Percentiles rank a stretch among this genome's conserved stretches.
Conservation (phyloP, 2,888 invertebrate species). For the Amphiduros pacificus region DNA sequence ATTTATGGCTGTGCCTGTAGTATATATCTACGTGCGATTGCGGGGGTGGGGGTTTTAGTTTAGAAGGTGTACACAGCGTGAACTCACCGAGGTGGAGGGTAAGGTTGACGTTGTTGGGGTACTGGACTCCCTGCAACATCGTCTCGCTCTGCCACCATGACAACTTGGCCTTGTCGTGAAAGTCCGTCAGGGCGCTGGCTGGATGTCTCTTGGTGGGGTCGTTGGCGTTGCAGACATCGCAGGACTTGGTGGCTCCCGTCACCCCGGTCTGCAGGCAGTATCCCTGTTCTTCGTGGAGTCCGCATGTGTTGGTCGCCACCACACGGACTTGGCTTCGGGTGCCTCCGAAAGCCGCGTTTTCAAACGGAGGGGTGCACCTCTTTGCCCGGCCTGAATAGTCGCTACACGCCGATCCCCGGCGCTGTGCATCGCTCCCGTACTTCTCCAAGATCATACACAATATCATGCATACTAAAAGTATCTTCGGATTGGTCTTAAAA, state of each 20-base stretch:
- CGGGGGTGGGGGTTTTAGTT: no score
- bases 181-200: conserved; percentile 82
- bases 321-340: conserved; percentile 81
- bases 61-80: background rate
- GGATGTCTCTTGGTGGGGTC: conserved; percentile 69
- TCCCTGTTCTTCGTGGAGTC: conserved; percentile 68
- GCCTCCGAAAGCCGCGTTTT: conserved; percentile 88
- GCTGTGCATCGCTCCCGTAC: no score
- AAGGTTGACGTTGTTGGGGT: conserved; percentile 88
- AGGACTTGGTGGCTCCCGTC: conserved; percentile 69
- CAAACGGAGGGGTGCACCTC: conserved; percentile 94
- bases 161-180: conserved; percentile 71
- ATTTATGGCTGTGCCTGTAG: no score
- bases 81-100: conserved; percentile 79
- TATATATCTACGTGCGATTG: no score
- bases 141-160: conserved; percentile 72
- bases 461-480: no score
- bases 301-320: conserved; percentile 95
- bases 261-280: conserved; percentile 91
- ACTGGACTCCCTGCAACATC: conserved; percentile 87
- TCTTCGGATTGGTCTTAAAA: no score
- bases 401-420: conserved; percentile 47
- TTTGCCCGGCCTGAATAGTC: conserved; percentile 61
- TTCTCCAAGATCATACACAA: no score
- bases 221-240: conserved; percentile 67